phyloP scores from a whole-genome alignment of 2,888 invertebrate genomes.

The Enoplolaimus lenunculus region DNA sequence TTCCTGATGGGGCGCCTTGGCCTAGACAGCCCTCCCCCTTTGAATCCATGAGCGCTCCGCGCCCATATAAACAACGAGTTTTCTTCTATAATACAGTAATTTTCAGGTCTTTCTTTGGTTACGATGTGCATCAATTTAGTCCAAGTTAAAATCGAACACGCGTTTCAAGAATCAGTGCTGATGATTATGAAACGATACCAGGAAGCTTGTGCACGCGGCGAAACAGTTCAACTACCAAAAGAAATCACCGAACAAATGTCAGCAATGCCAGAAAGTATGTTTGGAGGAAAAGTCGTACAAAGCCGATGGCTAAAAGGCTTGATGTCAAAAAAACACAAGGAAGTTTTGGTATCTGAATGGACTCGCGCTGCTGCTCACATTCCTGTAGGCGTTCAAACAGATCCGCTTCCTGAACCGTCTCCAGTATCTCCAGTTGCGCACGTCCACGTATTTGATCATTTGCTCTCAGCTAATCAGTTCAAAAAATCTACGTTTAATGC shows the following conservation, averaged over 20 bases:
- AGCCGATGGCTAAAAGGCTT: neutral
- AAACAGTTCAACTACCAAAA: neutral
- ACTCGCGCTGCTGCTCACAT: neutral
- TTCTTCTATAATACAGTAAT: no score
- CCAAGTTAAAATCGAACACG: conserved; percentile 24
- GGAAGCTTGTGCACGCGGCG: conserved; percentile 1
- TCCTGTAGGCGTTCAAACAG: neutral
- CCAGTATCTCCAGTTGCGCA: neutral
- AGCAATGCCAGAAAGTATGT: neutral
- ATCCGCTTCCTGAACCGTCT: neutral
- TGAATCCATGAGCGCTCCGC: no score
- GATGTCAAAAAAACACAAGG: neutral
- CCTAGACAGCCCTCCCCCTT: no score
- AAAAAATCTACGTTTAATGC: no score
- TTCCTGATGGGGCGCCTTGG: no score
- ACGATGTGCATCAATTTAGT: conserved; percentile 34
- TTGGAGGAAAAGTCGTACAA: neutral
- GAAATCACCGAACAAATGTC: neutral
- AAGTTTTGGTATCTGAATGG: neutral
- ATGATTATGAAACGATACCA: conserved; percentile 35
- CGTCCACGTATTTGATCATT: no score
- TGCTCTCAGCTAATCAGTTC: neutral
- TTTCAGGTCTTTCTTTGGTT: conserved; percentile 33
- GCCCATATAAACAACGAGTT: no score
- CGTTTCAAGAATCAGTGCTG: conserved; percentile 29